phyloP scores from a whole-genome alignment of 2,888 invertebrate species.

The Acanthosoma haemorrhoidale region DNA sequence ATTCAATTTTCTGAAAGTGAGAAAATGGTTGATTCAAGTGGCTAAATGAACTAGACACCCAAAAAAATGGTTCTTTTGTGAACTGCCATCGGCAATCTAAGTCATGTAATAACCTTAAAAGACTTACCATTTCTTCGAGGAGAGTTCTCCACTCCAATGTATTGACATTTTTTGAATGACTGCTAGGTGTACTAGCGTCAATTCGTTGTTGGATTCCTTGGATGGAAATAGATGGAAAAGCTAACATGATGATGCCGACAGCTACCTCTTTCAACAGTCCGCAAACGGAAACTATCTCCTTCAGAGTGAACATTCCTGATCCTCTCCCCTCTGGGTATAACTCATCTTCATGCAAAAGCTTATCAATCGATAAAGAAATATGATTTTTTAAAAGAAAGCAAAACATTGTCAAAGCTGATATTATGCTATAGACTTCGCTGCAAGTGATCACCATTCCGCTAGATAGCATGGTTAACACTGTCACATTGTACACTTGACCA shows the following conservation, averaged over 20 bases:
- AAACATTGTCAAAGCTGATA: conserved; percentile 76
- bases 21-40: background rate
- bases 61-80: conserved; percentile 54
- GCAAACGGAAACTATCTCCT: conserved; percentile 66
- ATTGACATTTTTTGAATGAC: conserved; percentile 43
- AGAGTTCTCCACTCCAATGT: conserved; percentile 72
- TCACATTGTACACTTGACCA: conserved; percentile 34
- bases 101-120: conserved; percentile 75
- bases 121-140: conserved; percentile 66
- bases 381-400: conserved; percentile 48
- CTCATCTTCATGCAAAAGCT: conserved; percentile 29
- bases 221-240: conserved; percentile 56
- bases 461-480: conserved; percentile 60
- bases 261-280: conserved; percentile 71
- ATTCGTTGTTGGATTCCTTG: conserved; percentile 24
- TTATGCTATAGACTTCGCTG: conserved; percentile 60
- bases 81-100: conserved; percentile 78
- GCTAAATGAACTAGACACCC: background rate
- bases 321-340: background rate
- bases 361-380: conserved; percentile 27
- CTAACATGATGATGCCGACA: conserved; percentile 77
- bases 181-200: conserved; percentile 20
- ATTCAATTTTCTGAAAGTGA: background rate
- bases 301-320: conserved; percentile 61
- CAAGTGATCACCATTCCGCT: conserved; percentile 58